phyloP scores from a whole-genome alignment of 2,113 vertebrate genomes.

The Saguinus midas region DNA sequence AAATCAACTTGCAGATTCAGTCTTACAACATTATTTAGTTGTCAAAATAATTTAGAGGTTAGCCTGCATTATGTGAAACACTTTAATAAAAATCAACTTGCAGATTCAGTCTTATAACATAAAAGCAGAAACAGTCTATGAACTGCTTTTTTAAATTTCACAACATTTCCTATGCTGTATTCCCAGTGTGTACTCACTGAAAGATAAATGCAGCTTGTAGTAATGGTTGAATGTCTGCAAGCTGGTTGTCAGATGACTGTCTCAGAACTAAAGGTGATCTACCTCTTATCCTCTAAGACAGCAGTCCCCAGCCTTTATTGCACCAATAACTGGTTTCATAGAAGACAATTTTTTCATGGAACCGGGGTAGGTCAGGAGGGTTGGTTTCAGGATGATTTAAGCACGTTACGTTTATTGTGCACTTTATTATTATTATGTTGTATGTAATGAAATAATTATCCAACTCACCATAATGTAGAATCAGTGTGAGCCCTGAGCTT shows the following conservation, averaged over 20 bases:
- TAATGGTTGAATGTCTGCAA: not conserved
- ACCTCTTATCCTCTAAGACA: not conserved
- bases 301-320: too few relatives aligned
- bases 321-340: too few relatives aligned
- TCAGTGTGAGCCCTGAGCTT: too few relatives aligned
- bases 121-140: not conserved
- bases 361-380: too few relatives aligned
- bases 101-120: not conserved
- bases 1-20: not conserved
- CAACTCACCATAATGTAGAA: too few relatives aligned
- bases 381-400: too few relatives aligned
- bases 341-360: too few relatives aligned
- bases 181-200: not conserved
- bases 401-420: too few relatives aligned
- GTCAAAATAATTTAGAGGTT: slow-evolving; percentile 18
- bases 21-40: not conserved
- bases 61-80: not conserved
- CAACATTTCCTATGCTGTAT: not conserved
- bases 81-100: not conserved
- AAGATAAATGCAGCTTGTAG: not conserved
- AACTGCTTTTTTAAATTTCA: not conserved
- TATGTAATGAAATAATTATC: too few relatives aligned
- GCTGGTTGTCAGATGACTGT: not conserved
- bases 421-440: too few relatives aligned
- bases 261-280: slow-evolving; percentile 32